Percentiles rank a stretch among this genome's conserved stretches.
phyloP scores from a whole-genome alignment of 2,888 invertebrate species.

The Hypena proboscidalis region DNA sequence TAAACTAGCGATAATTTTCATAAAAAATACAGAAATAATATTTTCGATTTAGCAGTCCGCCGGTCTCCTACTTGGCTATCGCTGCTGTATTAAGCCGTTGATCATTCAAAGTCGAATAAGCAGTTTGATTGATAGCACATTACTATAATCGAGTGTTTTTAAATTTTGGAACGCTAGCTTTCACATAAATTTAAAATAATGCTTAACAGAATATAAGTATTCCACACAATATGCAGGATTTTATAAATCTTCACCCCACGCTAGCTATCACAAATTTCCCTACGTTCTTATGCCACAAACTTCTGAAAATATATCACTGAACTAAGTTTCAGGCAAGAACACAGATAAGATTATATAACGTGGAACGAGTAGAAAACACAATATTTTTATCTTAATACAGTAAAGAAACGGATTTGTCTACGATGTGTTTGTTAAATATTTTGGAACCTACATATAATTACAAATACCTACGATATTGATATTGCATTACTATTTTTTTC shows the following conservation, averaged over 20 bases:
- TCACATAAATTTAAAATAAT: too few species aligned
- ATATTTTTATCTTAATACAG: constrained; percentile 12
- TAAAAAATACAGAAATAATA: too few species aligned
- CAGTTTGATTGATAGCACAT: too few species aligned
- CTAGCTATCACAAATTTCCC: constrained; percentile 9
- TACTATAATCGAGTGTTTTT: too few species aligned
- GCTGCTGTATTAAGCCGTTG: too few species aligned
- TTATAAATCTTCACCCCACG: constrained; percentile 3
- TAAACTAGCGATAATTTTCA: too few species aligned
- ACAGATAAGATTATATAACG: constrained; percentile 30
- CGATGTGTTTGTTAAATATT: constrained; percentile 2
- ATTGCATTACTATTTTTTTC: not conserved
- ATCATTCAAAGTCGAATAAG: too few species aligned
- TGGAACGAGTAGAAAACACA: constrained; percentile 27
- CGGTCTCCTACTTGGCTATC: too few species aligned
- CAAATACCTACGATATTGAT: not conserved
- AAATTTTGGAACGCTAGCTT: too few species aligned
- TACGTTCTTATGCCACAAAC: constrained; percentile 26
- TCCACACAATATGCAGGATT: constrained; percentile 6
- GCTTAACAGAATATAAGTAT: not conserved
- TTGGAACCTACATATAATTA: not conserved
- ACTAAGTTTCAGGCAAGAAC: constrained; percentile 23
- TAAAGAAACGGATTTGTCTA: constrained; percentile 11
- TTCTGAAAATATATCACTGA: constrained; percentile 33
- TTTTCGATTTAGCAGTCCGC: too few species aligned